Evolutionary conservation across 2,888 invertebrate genomes (phyloP), one percentile per base, ranked within the genome.

Genomic region (Urechis unicinctus): DNA sequence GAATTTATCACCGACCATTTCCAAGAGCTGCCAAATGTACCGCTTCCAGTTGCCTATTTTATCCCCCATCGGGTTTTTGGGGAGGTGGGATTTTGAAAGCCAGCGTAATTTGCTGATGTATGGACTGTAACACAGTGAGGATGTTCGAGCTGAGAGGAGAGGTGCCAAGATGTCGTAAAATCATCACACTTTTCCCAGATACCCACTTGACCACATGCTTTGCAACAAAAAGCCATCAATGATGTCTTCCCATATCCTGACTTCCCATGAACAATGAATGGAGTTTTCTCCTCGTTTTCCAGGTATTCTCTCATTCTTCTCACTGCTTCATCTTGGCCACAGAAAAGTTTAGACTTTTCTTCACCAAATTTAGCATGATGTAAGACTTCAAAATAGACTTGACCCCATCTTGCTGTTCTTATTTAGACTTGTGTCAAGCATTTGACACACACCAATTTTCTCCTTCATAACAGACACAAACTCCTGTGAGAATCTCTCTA

Each of bases 91-190:
- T 26, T 0, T 43, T 30, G 42, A 48, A 62, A 1, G 51, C 43
- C 3, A 53, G 25, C 28, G 49, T 50, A 5, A 68, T 61, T 54
- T 69, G 69, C 2, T 41, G 41, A 28, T 63, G 61, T 2, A 66
- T 50, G 30, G 64, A 67, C n/a, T 58, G 31, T 13, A 68, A 50
- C 9, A 61, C 51, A 3, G 50, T 47, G 22, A 61, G 53, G 1
- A 67, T 63, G n/a, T 63, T 58, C 2, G 64, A 62, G n/a, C 67
- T 65, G 29, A 60, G 60, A 0, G 68, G 63, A 5, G 68, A 66
- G 2, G 69, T 68, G 3, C 68, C 67, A 1, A 68, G 57, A 56
- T 66, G 67, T n/a, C 69, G 50, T 2, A 64, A n/a, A n/a, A n/a
- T n/a, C n/a, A n/a, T n/a, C n/a, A n/a, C n/a, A n/a, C n/a, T n/a